Conservation (phyloP, 1,140 invertebrate genomes). For the Cyphomyrmex costatus region DNA sequence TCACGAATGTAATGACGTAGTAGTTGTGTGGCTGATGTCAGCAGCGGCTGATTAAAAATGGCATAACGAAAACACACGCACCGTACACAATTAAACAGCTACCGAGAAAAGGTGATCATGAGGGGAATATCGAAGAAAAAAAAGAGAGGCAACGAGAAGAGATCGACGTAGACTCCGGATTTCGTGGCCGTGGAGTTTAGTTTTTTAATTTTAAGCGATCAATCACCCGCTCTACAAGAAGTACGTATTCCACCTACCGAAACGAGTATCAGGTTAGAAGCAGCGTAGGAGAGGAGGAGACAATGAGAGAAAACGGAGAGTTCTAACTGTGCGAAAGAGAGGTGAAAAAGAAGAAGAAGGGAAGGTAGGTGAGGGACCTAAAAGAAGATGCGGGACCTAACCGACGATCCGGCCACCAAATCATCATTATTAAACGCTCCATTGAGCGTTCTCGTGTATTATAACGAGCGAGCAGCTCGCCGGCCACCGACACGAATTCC, state of each 20-base stretch:
- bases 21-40: constrained; percentile 64
- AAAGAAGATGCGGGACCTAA: constrained; percentile 20
- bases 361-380: not conserved
- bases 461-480: constrained; percentile 24
- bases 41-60: constrained; percentile 83
- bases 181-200: constrained; percentile 70
- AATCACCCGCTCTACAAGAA: constrained; percentile 82
- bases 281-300: not conserved
- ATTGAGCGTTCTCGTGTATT: constrained; percentile 67
- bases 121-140: not conserved
- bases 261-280: constrained; percentile 67
- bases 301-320: constrained; percentile 68
- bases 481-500: constrained; percentile 57
- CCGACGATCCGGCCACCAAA: constrained; percentile 59
- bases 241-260: constrained; percentile 77
- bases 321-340: constrained; percentile 13
- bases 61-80: constrained; percentile 83
- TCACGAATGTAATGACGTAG: constrained; percentile 76
- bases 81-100: constrained; percentile 71
- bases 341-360: constrained; percentile 15
- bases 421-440: constrained; percentile 76
- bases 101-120: constrained; percentile 71
- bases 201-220: constrained; percentile 83
- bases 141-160: constrained; percentile 29
- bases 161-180: constrained; percentile 23